Conservation (phyloP, 2,888 invertebrate genomes). For the Sepioteuthis lessoniana region DNA sequence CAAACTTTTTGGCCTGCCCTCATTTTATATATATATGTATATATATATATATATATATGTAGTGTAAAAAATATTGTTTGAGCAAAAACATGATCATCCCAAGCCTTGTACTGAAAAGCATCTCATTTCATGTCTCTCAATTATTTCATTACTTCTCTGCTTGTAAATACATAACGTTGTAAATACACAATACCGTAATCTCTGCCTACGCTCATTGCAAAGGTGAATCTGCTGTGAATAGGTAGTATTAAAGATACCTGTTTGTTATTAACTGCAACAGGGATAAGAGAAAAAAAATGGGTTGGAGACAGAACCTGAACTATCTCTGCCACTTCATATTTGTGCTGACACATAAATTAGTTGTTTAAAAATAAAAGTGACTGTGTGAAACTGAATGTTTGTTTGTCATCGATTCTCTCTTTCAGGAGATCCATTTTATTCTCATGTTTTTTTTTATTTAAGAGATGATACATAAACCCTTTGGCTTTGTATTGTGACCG, state of each 20-base stretch:
- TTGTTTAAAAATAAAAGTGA: conserved; percentile 33
- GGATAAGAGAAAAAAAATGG: no score
- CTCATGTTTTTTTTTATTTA: no score
- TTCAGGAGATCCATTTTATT: no score
- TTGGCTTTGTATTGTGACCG: no score
- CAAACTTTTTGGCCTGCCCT: no score
- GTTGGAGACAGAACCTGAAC: background rate
- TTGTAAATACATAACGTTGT: background rate
- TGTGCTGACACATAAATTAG: conserved; percentile 5
- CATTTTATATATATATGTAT: no score
- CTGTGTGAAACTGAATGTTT: background rate
- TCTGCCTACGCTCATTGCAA: background rate
- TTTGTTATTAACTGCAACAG: background rate
- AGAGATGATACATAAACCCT: no score
- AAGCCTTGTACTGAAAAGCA: background rate
- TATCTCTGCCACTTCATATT: background rate
- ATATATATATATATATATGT: background rate
- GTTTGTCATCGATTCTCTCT: background rate
- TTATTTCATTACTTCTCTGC: background rate
- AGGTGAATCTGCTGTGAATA: conserved; percentile 9
- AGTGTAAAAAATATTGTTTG: background rate
- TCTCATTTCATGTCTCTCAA: background rate
- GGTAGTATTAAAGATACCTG: background rate
- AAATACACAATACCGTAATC: background rate
- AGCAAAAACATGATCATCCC: background rate